Conservation (phyloP, 2,113 vertebrate genomes). For the Lophura nycthemera region DNA sequence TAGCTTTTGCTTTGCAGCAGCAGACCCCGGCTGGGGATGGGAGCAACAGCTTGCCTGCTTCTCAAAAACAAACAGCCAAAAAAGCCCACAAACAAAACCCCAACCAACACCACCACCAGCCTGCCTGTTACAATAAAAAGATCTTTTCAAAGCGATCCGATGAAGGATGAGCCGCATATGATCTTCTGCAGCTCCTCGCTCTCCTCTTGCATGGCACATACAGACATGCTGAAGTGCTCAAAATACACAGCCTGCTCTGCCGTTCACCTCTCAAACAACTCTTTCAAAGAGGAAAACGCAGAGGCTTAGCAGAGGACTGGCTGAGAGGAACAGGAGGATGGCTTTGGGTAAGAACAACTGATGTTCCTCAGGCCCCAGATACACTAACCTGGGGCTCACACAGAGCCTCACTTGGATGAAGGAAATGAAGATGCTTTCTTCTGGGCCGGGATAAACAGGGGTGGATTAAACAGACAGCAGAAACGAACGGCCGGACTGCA, state of each 20-base stretch:
- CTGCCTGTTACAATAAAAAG: no score
- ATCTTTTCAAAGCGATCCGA: not conserved
- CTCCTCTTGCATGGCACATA: not conserved
- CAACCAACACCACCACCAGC: not conserved
- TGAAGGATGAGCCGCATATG: rapidly evolving
- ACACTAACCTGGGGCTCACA: not conserved
- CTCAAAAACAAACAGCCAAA: not conserved
- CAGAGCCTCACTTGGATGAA: rapidly evolving
- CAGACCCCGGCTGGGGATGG: not conserved
- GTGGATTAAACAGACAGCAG: not conserved
- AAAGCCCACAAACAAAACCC: not conserved
- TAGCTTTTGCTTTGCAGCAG: not conserved
- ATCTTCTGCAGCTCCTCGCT: not conserved
- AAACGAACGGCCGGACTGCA: not conserved
- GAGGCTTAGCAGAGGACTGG: not conserved
- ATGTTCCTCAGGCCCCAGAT: not conserved
- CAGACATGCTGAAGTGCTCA: rapidly evolving
- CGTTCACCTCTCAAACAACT: not conserved
- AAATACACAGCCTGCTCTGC: rapidly evolving
- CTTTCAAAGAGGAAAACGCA: rapidly evolving
- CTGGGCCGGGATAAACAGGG: not conserved
- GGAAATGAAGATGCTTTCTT: not conserved
- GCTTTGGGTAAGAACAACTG: not conserved
- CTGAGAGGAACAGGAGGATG: not conserved
- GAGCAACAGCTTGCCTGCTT: not conserved